These are phyloP conservation scores for Mirza zaza DNA, from an alignment of 2,113 vertebrate genomes.

Conservation along the genomic window DNA sequence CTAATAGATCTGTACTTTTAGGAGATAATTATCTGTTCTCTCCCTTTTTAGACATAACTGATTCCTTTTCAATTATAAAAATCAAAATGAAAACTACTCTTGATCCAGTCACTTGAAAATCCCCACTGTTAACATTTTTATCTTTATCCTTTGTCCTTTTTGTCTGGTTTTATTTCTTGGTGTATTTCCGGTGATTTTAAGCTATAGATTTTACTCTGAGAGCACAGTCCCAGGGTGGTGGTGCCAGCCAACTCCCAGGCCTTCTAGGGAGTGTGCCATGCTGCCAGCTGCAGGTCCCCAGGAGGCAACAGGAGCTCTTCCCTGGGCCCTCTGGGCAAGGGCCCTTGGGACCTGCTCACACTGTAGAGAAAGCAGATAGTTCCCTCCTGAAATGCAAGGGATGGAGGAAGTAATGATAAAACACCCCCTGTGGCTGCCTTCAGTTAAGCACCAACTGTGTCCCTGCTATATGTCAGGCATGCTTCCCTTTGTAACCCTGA, in stretches of 20 bases:
- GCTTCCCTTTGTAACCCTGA: not conserved
- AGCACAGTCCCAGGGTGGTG: not conserved
- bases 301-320: not conserved
- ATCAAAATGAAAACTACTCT: conserved; percentile 5
- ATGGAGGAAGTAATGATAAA: not conserved
- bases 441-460: not conserved
- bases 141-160: not conserved
- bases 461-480: not conserved
- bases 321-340: not conserved
- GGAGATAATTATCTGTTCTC: not conserved
- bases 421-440: not conserved
- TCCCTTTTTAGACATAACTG: not conserved
- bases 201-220: not conserved
- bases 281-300: not conserved
- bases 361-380: not conserved
- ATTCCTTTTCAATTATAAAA: not conserved
- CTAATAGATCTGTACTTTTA: not conserved
- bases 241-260: not conserved
- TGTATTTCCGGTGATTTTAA: not conserved
- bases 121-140: not conserved
- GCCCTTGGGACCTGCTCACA: not conserved
- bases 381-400: not conserved
- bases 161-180: not conserved
- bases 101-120: not conserved
- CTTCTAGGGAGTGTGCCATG: fast-evolving